Conservation (phyloP, 2,888 invertebrate genomes). For the Schizotus pectinicornis region DNA sequence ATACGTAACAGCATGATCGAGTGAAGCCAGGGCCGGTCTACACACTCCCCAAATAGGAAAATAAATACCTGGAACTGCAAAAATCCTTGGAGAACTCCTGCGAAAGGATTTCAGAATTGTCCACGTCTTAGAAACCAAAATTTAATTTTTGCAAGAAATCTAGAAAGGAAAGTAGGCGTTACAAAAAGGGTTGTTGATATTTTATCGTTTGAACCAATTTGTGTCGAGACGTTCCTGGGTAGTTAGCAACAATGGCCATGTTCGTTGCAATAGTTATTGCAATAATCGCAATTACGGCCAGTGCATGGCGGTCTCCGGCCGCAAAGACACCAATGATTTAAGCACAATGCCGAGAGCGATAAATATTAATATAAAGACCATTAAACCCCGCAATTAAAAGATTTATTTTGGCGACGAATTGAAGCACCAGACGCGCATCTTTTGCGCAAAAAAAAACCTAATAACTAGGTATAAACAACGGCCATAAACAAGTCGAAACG, state of each 20-base stretch:
- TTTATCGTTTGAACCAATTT: background rate
- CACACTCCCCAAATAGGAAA: no score
- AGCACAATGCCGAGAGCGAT: background rate
- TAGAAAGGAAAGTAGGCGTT: background rate
- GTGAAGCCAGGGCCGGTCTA: no score
- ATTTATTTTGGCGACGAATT: background rate
- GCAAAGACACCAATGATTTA: no score
- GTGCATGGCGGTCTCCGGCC: no score
- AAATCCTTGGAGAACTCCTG: no score
- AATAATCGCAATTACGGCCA: background rate
- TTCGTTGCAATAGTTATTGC: no score
- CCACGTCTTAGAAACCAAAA: no score
- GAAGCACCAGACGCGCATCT: background rate
- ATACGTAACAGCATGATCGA: no score
- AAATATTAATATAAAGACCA: background rate
- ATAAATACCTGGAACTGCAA: no score
- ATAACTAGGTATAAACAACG: background rate
- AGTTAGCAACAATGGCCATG: background rate
- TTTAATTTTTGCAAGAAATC: no score
- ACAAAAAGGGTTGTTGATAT: no score
- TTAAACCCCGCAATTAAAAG: background rate
- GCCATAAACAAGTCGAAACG: background rate
- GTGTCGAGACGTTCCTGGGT: background rate
- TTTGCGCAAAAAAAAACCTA: background rate
- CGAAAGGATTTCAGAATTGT: no score